These are phyloP conservation scores for Bungarus multicinctus DNA, from an alignment of 2,113 vertebrate species.

Conservation along the genomic window DNA sequence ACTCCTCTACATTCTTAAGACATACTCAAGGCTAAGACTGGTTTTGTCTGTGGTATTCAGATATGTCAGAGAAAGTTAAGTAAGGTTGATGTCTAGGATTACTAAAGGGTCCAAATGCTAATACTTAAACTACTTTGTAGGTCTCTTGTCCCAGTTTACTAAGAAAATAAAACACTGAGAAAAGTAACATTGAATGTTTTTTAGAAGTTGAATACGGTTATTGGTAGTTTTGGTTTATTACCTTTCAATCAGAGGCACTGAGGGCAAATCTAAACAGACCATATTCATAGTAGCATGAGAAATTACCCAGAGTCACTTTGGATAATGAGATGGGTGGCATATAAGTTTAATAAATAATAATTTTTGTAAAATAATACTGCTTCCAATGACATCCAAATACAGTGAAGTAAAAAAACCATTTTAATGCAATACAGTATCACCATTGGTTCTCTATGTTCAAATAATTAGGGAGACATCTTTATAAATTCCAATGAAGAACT, in stretches of 20 bases:
- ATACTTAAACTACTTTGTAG: background rate
- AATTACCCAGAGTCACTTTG: too few species aligned
- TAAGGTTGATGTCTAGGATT: background rate
- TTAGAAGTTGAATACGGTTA: background rate
- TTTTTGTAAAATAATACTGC: background rate
- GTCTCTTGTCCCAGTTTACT: background rate
- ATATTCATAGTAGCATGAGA: background rate
- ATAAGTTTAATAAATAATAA: too few species aligned
- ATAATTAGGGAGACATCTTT: background rate
- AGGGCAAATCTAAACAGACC: background rate
- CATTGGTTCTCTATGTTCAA: background rate
- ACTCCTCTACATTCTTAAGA: background rate
- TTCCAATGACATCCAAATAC: background rate
- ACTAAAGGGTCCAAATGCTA: background rate
- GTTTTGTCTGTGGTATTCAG: background rate
- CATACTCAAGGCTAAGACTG: background rate
- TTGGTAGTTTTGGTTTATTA: background rate
- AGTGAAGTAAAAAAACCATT: background rate
- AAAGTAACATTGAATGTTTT: background rate
- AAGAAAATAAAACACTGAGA: background rate
- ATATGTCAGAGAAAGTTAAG: background rate
- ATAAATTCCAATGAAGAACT: background rate
- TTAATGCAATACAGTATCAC: background rate
- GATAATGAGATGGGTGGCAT: too few species aligned
- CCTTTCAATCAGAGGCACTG: background rate